Evolutionary conservation across 2,113 vertebrate species (phyloP).

Genomic region (Motacilla alba): DNA sequence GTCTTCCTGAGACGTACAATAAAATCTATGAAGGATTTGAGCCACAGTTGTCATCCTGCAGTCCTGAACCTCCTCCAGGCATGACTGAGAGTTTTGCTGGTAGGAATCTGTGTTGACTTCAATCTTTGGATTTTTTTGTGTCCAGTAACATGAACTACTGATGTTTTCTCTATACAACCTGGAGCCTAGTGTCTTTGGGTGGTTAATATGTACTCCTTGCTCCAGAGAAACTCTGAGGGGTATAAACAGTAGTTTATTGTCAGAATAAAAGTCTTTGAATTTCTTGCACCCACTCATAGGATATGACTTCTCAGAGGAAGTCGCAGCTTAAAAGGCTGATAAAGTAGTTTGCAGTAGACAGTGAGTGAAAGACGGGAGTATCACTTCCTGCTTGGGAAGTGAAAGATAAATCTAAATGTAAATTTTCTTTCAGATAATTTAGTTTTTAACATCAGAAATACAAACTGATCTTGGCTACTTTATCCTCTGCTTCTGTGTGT

Average conservation of each 20-base stretch:
- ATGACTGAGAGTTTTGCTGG: neutral
- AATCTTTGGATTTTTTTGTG: rapidly evolving
- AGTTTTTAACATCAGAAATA: neutral
- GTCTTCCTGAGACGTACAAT: neutral
- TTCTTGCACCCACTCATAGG: rapidly evolving
- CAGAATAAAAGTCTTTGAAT: neutral
- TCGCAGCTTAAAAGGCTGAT: neutral
- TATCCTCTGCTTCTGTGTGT: neutral
- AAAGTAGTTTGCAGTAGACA: neutral
- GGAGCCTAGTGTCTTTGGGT: neutral
- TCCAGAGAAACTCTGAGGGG: neutral
- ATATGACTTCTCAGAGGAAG: neutral
- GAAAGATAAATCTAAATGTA: neutral
- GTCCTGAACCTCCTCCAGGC: neutral
- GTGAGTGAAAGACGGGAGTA: neutral
- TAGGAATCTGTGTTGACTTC: neutral
- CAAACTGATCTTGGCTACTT: neutral
- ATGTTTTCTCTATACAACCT: neutral
- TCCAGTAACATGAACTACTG: neutral
- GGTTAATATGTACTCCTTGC: neutral
- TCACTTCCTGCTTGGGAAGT: neutral
- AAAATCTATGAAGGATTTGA: neutral
- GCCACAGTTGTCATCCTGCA: neutral
- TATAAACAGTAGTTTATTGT: neutral
- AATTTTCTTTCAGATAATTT: neutral